Evolutionary conservation across 2,113 vertebrate species (phyloP).

Genomic region (Motacilla alba): DNA sequence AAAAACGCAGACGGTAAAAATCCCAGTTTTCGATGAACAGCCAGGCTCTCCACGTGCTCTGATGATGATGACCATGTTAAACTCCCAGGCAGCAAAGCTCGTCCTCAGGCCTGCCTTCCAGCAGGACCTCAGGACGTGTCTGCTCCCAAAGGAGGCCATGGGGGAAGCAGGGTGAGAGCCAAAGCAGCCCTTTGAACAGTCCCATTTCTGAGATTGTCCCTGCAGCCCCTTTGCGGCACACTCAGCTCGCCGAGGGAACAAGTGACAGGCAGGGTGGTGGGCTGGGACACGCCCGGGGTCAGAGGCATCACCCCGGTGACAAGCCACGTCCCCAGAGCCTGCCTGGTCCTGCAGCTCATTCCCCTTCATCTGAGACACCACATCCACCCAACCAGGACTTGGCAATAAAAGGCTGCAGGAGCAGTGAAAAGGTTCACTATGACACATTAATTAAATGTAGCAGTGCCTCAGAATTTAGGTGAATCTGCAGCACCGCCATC

Average conservation of each 20-base stretch:
- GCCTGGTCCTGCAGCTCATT: not conserved
- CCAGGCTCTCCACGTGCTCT: accelerated
- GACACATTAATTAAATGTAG: not conserved
- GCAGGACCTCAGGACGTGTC: accelerated
- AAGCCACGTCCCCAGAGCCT: not conserved
- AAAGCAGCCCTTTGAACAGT: no score
- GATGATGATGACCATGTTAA: not conserved
- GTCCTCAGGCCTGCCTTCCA: accelerated
- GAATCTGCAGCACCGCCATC: accelerated
- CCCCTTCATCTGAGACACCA: not conserved
- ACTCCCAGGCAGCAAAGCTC: not conserved
- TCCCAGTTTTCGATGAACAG: accelerated
- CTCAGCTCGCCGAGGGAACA: not conserved
- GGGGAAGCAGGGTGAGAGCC: not conserved
- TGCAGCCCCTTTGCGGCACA: not conserved
- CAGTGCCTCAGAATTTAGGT: not conserved
- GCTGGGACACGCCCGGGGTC: not conserved
- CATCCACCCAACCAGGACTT: not conserved
- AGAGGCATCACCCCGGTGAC: not conserved
- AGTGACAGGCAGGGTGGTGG: not conserved
- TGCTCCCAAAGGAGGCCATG: accelerated
- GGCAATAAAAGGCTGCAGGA: not conserved
- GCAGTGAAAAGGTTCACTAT: not conserved
- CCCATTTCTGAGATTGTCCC: not conserved
- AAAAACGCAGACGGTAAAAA: not conserved